phyloP scores from a whole-genome alignment of 2,797 vertebrate species.

The Pseudochirops cupreus region DNA sequence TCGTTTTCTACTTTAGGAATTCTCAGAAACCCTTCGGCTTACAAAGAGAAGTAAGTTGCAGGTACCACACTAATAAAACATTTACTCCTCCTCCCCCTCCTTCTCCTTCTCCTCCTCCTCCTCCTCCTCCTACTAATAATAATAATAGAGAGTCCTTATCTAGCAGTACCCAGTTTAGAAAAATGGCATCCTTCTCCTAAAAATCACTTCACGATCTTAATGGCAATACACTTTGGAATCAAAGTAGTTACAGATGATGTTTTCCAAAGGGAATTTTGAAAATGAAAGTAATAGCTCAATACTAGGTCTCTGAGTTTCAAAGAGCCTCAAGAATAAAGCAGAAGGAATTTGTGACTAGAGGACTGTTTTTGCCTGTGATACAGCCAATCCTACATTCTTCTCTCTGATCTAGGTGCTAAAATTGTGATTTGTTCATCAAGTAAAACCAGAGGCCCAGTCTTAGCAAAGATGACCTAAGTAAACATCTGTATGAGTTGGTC shows the following conservation, averaged over 20 bases:
- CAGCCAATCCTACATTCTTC: slow-evolving; percentile 7
- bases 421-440: slow-evolving; percentile 50
- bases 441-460: neutral
- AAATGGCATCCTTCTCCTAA: slow-evolving; percentile 42
- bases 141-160: neutral
- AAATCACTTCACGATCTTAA: slow-evolving; percentile 45
- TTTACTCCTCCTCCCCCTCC: neutral
- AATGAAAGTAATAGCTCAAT: slow-evolving; percentile 44
- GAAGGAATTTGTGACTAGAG: slow-evolving; percentile 33
- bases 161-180: slow-evolving; percentile 59
- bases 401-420: slow-evolving; percentile 27
- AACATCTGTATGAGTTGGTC: slow-evolving; percentile 18
- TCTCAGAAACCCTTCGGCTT: neutral
- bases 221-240: slow-evolving; percentile 63
- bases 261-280: slow-evolving; percentile 69
- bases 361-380: slow-evolving; percentile 49
- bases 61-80: neutral
- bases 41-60: neutral
- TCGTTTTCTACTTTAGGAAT: neutral
- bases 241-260: slow-evolving; percentile 52
- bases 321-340: slow-evolving; percentile 34
- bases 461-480: slow-evolving; percentile 32
- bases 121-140: neutral
- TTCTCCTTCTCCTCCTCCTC: no score
- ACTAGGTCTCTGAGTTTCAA: slow-evolving; percentile 15